Evolutionary conservation across 1,140 invertebrate genomes (phyloP).

Genomic region (Geopemphigus sp.): DNA sequence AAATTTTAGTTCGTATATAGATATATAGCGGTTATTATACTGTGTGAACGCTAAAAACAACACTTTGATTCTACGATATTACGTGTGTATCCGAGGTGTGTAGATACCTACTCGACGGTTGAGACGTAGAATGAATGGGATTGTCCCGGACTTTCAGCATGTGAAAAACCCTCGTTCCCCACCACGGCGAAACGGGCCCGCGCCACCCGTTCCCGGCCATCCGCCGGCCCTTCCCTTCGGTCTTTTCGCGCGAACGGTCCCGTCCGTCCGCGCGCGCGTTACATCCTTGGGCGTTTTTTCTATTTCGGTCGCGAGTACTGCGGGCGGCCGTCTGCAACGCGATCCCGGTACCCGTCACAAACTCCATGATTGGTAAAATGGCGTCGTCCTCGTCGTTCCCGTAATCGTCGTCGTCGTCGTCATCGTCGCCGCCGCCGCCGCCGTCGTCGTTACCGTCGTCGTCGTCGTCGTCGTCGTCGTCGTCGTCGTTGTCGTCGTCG

Average conservation of each 20-base stretch:
- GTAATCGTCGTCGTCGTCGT: too few relatives aligned
- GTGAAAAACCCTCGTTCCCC: conserved; percentile 40
- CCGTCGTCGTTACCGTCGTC: not conserved
- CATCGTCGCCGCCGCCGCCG: not conserved
- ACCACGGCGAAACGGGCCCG: not conserved
- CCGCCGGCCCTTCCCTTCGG: not conserved
- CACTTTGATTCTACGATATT: too few relatives aligned
- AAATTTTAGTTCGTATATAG: too few relatives aligned
- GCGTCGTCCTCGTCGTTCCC: too few relatives aligned
- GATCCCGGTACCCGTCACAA: conserved; percentile 38
- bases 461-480: not conserved
- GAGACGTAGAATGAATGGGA: conserved; percentile 48
- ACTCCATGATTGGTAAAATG: conserved; percentile 49
- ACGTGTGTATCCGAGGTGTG: not conserved
- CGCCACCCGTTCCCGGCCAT: not conserved
- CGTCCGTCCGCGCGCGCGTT: not conserved
- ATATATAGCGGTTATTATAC: too few relatives aligned
- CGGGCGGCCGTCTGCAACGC: conserved; percentile 41
- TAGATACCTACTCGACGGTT: conserved; percentile 48
- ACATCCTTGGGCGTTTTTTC: conserved; percentile 32
- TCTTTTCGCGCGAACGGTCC: too few relatives aligned
- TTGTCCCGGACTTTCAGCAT: conserved; percentile 16
- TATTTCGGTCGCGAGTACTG: conserved; percentile 25
- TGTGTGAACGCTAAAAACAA: too few relatives aligned
- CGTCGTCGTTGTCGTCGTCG: too few relatives aligned